These are phyloP conservation scores for Watsonalla binaria DNA, from an alignment of 2,888 invertebrate genomes.

Conservation along the genomic window DNA sequence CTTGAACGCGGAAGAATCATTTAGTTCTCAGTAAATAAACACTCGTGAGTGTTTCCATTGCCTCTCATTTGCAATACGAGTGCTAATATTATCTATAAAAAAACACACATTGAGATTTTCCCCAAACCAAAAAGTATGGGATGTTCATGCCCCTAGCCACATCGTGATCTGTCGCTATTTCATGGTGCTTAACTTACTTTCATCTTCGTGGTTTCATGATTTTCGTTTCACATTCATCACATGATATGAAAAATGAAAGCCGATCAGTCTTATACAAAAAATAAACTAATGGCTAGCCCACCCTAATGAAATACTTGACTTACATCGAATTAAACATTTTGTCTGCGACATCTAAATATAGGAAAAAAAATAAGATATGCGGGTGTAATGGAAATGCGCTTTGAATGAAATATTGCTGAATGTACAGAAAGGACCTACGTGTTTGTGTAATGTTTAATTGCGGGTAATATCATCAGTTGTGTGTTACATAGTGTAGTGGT, in stretches of 20 bases:
- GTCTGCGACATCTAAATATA: neutral
- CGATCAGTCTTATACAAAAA: too few species aligned
- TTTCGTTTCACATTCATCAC: too few species aligned
- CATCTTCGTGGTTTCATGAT: too few species aligned
- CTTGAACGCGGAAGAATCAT: neutral
- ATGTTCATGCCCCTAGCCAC: too few species aligned
- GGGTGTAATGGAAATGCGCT: constrained; percentile 5
- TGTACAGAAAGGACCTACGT: neutral
- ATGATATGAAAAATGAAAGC: too few species aligned
- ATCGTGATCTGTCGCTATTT: too few species aligned
- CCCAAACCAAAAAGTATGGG: too few species aligned
- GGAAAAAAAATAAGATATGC: neutral
- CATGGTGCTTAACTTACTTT: too few species aligned
- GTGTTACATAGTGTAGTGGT: constrained; percentile 29
- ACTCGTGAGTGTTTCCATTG: neutral
- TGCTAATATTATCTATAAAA: too few species aligned
- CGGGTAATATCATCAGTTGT: constrained; percentile 13
- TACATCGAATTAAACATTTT: neutral
- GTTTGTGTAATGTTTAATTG: neutral
- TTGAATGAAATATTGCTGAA: constrained; percentile 5
- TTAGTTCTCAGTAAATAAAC: neutral
- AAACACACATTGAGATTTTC: too few species aligned
- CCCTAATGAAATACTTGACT: too few species aligned
- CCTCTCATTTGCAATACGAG: neutral
- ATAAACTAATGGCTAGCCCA: too few species aligned